Base-by-base conservation (phyloP, 2,888 invertebrate species). In the Deladenus siricidicola region DNA sequence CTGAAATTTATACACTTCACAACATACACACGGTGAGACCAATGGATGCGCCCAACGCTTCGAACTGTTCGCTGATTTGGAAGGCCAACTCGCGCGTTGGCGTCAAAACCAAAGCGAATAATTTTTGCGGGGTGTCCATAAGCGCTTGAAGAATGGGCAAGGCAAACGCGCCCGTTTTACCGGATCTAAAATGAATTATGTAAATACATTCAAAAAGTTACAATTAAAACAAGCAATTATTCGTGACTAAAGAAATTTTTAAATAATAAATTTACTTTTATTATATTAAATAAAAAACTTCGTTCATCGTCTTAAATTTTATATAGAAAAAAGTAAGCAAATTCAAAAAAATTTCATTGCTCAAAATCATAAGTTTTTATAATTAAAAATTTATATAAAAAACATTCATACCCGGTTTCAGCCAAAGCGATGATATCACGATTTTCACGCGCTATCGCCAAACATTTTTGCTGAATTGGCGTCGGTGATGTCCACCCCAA, bases 1-100 rank as follows among this genome's bases (percentile, higher is more conserved):
- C n/a, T 1, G 8, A 39, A 23, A 59, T 10, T 21, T 59, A 26
- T 56, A 30, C 26, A 26, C 30, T 58, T 42, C 28, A 47, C 52
- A 39, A 72, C 78, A 60, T 69, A 83, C 83, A 82, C 82, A 89
- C 89, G 84, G 91, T 90, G 0, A 98, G 88, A 43, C 94, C 94
- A 79, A 98, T 90, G 64, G 86, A 85, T 17, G 89, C 68, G 2
- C 84, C 96, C 63, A 98, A 83, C 2, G 96, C 96, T 80, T 93
- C 90, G 83, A 98, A 91, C 79, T 99, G 98, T 81, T 98, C 96
- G 0, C 90, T 88, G 78, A 98, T 98, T 67, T 98, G 98, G 80
- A 92, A 92, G 2, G 98, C 98, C 74, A 98, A 83, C 81, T 98
- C 98, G 81, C 98, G 85, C 0, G 98, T 98, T 0, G 98, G 98